phyloP scores from a whole-genome alignment of 2,113 vertebrate species.

The Chauna torquata region DNA sequence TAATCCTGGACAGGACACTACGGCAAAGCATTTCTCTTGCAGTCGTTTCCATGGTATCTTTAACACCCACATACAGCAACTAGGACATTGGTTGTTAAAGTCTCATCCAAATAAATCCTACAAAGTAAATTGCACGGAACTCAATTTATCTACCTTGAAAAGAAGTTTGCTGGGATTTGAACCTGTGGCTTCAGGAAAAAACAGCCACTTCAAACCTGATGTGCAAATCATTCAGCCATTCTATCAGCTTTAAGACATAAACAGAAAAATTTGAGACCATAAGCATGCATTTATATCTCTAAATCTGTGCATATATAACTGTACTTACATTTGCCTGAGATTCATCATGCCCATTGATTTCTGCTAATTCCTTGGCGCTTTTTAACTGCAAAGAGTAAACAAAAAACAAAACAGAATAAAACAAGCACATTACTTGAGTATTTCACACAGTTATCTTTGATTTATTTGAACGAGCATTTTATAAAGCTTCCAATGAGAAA shows the following conservation, averaged over 20 bases:
- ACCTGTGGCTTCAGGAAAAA: not conserved
- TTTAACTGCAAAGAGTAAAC: slow-evolving; percentile 76
- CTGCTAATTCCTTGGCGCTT: slow-evolving; percentile 81
- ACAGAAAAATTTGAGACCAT: slow-evolving; percentile 1
- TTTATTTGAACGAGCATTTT: slow-evolving; percentile 69
- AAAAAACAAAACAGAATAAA: slow-evolving; percentile 53
- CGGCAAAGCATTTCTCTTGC: slow-evolving; percentile 37
- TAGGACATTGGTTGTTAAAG: slow-evolving; percentile 42
- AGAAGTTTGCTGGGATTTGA: slow-evolving; percentile 47
- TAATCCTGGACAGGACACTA: slow-evolving; percentile 51
- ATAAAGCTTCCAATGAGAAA: slow-evolving; percentile 69
- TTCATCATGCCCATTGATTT: slow-evolving; percentile 80
- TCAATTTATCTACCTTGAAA: slow-evolving; percentile 61
- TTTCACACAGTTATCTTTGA: slow-evolving; percentile 68
- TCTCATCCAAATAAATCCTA: slow-evolving; percentile 64
- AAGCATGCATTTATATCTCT: not conserved
- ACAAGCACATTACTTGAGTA: slow-evolving; percentile 34
- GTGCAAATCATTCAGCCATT: not conserved
- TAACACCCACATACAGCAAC: slow-evolving; percentile 46
- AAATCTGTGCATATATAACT: not conserved
- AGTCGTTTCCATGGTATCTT: slow-evolving; percentile 43
- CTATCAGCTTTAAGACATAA: not conserved
- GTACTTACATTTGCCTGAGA: slow-evolving; percentile 82
- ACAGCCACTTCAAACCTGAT: not conserved
- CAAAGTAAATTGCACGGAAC: slow-evolving; percentile 55